Percentiles rank a stretch among this genome's conserved stretches.
These are phyloP conservation scores for Canis aureus DNA, from an alignment of 2,113 vertebrate genomes.

Conservation along the genomic window DNA sequence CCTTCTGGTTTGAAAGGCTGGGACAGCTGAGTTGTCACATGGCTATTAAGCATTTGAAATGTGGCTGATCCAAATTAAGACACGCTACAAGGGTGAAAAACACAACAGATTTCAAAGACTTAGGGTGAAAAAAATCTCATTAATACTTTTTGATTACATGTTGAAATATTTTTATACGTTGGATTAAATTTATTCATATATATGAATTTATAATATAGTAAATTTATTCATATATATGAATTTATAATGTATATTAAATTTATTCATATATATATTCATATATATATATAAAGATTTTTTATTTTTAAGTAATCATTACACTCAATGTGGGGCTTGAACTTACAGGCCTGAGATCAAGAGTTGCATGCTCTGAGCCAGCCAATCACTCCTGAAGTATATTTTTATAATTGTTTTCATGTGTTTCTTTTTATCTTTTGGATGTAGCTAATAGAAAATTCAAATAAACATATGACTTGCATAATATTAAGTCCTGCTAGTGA, in stretches of 20 bases:
- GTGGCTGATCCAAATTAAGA: neutral
- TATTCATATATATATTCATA: neutral
- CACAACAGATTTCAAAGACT: conserved; percentile 48
- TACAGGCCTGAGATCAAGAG: neutral
- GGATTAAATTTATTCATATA: neutral
- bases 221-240: neutral
- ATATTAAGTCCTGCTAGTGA: neutral
- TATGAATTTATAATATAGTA: neutral
- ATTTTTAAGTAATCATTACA: neutral
- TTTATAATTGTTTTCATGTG: neutral
- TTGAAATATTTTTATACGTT: neutral
- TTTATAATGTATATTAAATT: neutral
- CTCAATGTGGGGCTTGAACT: neutral
- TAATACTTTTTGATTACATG: neutral
- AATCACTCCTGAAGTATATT: neutral
- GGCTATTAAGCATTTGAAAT: neutral
- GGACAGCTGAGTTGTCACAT: neutral
- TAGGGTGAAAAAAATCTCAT: neutral
- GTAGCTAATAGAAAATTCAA: neutral
- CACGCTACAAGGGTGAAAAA: neutral
- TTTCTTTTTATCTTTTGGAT: conserved; percentile 28
- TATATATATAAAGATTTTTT: neutral
- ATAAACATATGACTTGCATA: neutral
- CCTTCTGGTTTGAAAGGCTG: neutral
- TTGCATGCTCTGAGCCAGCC: neutral